Percentiles rank a stretch among this genome's conserved stretches.
Evolutionary conservation across 2,888 invertebrate genomes (phyloP).

Genomic region (Lumbricus terrestris): DNA sequence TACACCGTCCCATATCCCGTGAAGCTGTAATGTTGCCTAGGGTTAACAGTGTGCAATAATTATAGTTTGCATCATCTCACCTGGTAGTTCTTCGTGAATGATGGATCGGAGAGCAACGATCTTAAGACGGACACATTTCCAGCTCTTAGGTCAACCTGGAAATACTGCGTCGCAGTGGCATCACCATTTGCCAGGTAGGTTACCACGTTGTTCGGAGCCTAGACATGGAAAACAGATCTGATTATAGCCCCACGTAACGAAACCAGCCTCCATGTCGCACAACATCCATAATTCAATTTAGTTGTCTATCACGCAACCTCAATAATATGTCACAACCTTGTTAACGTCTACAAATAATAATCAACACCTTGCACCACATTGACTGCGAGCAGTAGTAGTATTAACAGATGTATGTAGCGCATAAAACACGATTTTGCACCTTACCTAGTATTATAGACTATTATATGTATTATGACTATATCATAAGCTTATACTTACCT

Average conservation of each 20-base stretch:
- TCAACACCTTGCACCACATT: too few species aligned
- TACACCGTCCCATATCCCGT: too few species aligned
- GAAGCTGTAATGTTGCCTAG: too few species aligned
- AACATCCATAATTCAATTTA: too few species aligned
- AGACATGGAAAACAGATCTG: neutral
- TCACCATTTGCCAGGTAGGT: conserved; percentile 44
- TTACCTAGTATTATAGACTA: too few species aligned
- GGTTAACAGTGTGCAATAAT: too few species aligned
- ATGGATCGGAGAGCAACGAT: conserved; percentile 33
- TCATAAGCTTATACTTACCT: too few species aligned
- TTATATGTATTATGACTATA: too few species aligned
- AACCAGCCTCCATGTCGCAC: too few species aligned
- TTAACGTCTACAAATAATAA: neutral
- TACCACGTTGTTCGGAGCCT: conserved; percentile 46
- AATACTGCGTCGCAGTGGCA: conserved; percentile 41
- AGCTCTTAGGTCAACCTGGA: conserved; percentile 43
- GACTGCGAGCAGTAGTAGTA: neutral
- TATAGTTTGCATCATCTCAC: conserved; percentile 33
- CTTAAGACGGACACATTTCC: conserved; percentile 45
- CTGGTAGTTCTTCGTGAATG: conserved; percentile 42
- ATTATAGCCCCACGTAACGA: neutral
- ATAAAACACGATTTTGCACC: neutral
- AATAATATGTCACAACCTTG: neutral
- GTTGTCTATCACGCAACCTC: neutral
- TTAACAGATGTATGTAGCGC: neutral